Conservation (phyloP, 53 echinoderm and acorn worm genomes). For the Antedon mediterranea region DNA sequence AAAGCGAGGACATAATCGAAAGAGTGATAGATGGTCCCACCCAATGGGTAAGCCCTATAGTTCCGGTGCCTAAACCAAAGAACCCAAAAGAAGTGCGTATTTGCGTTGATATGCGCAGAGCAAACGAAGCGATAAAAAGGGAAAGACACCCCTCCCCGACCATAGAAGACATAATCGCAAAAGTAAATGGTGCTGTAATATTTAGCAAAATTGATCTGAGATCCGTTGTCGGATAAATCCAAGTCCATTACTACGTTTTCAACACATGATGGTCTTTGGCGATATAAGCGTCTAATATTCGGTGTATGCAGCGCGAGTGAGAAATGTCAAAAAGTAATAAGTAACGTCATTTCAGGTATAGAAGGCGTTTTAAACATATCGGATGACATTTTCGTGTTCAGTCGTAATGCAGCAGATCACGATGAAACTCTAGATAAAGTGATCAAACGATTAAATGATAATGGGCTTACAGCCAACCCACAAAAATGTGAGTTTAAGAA, state of each 20-base stretch:
- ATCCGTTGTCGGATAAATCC: not conserved
- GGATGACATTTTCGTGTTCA: conserved; percentile 21
- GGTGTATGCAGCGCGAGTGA: no score
- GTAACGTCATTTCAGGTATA: not conserved
- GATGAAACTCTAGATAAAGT: conserved; percentile 6
- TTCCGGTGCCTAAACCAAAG: conserved; percentile 13
- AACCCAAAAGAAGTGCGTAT: conserved; percentile 9
- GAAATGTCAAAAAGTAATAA: no score
- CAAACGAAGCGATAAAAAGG: conserved; percentile 18
- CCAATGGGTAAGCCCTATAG: conserved; percentile 21
- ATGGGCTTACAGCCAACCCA: conserved; percentile 14
- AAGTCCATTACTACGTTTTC: conserved; percentile 21
- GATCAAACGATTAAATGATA: conserved; percentile 12
- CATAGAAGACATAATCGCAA: conserved; percentile 1
- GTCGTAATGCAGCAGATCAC: conserved; percentile 3
- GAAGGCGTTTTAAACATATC: conserved; percentile 21
- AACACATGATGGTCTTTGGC: conserved; percentile 14
- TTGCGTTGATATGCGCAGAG: conserved; percentile 18
- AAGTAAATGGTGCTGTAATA: not conserved
- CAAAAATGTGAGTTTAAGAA: conserved; percentile 16
- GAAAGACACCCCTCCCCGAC: conserved; percentile 26
- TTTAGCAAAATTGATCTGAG: conserved; percentile 1
- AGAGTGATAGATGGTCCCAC: conserved; percentile 12
- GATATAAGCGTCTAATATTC: conserved; percentile 12
- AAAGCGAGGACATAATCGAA: conserved; percentile 12